Evolutionary conservation across 2,888 invertebrate genomes (phyloP), one percentile per base, ranked within the genome.

Genomic region (Caenorhabditis sp.): DNA sequence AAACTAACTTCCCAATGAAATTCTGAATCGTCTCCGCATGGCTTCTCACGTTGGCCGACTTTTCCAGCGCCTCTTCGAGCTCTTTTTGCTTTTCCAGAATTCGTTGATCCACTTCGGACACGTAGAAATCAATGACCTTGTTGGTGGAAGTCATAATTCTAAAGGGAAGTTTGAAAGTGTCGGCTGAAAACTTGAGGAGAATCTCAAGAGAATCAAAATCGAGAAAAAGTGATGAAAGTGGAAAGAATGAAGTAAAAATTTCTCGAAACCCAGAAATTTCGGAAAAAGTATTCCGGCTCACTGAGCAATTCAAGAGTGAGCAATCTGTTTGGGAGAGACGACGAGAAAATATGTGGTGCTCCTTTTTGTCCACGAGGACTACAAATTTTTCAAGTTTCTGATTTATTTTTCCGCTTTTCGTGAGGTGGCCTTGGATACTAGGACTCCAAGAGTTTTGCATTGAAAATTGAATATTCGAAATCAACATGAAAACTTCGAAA

Each of bases 61-160:
- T 76, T 56, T 73, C 72, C 4, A 76, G 44, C 6, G 61, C 47
- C 22, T 59, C 58, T 10, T 82, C 73, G 22, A 82, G 38, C 14
- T 82, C 68, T 12, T 35, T 24, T 24, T 59, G 58, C 49, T 82
- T 82, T 59, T 72, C 72, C n/a, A 54, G 19, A n/a, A 82, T 70
- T 7, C 82, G 76, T 2, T 58, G 22, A 14, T 82, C 82, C 19
- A 82, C 82, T 76, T 82, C 82, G 28, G 69, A 59, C 6, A 82
- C 41, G 72, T 82, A 82, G 28, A 82, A 82, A n/a, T 76, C 64
- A n/a, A 82, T 82, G 22, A 76, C 64, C 2, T 72, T 72, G 26
- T 54, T 49, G 6, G 64, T n/a, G n/a, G n/a, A n/a, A n/a, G n/a
- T 14, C 49, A 56, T 31, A n/a, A n/a, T 54, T 41, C 28, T 22